phyloP scores from a whole-genome alignment of 23 tunicate species.

The Phallusia fumigata region DNA sequence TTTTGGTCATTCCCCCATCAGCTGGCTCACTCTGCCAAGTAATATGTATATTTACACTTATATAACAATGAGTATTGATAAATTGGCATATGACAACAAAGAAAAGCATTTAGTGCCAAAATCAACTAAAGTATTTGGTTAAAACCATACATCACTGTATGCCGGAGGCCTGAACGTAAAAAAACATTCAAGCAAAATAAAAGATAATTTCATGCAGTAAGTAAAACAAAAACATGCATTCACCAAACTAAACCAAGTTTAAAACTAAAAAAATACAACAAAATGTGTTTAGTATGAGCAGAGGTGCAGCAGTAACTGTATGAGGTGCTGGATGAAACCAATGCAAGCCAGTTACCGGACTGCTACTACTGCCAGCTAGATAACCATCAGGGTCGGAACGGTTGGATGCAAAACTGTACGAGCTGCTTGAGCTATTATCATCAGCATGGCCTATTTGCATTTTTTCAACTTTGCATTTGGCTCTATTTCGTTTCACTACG shows the following conservation, averaged over 20 bases:
- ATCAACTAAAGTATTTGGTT: too few relatives aligned
- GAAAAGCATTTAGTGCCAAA: too few relatives aligned
- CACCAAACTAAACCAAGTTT: not conserved
- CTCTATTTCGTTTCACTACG: slow-evolving; percentile 2
- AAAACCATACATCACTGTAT: too few relatives aligned
- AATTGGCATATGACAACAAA: too few relatives aligned
- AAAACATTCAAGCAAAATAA: not conserved
- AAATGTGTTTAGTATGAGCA: not conserved
- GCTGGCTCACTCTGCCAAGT: not conserved
- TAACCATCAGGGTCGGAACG: slow-evolving; percentile 2
- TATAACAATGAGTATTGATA: too few relatives aligned
- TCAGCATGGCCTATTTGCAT: not conserved
- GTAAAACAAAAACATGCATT: not conserved
- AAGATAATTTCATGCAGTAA: not conserved
- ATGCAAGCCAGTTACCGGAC: not conserved
- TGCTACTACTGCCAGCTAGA: slow-evolving; percentile 12
- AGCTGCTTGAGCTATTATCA: slow-evolving; percentile 6
- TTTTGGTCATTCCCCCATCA: slow-evolving; percentile 13
- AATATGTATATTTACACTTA: not conserved
- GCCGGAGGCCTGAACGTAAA: too few relatives aligned
- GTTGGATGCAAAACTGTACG: not conserved
- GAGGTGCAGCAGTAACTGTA: too few relatives aligned
- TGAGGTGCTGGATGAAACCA: too few relatives aligned
- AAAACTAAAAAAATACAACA: not conserved
- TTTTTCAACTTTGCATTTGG: not conserved